phyloP scores from a whole-genome alignment of 2,797 vertebrate genomes.

The Perodicticus potto region DNA sequence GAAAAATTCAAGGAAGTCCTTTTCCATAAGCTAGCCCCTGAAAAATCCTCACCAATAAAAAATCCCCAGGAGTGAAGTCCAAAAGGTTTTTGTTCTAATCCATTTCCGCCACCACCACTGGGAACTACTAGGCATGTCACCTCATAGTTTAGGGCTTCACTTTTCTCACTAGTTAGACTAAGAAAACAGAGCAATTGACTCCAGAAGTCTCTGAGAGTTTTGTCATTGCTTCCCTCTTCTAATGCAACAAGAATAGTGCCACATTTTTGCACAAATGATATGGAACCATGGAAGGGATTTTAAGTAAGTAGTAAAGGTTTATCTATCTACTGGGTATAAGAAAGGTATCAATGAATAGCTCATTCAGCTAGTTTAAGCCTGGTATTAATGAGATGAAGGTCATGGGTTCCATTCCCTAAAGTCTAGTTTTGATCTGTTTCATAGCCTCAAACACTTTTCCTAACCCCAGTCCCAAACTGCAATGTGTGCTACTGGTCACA shows the following conservation, averaged over 20 bases:
- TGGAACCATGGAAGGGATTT: slow-evolving; percentile 40
- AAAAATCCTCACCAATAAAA: background rate
- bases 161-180: slow-evolving; percentile 25
- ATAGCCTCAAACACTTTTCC: slow-evolving; percentile 22
- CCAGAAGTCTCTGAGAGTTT: slow-evolving; percentile 22
- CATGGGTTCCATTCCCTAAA: slow-evolving; percentile 52
- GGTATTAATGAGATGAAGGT: slow-evolving; percentile 60
- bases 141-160: background rate
- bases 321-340: slow-evolving; percentile 6
- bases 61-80: background rate
- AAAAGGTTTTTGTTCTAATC: background rate
- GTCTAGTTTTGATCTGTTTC: slow-evolving; percentile 68
- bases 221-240: background rate
- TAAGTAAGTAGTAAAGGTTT: slow-evolving; percentile 31
- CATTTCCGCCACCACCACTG: background rate
- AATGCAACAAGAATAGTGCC: background rate
- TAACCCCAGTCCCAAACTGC: slow-evolving; percentile 20
- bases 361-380: slow-evolving; percentile 22
- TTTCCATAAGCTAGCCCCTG: background rate
- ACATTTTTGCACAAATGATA: slow-evolving; percentile 53
- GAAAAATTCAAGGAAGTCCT: background rate
- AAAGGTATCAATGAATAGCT: slow-evolving; percentile 31
- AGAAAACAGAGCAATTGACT: slow-evolving; percentile 42
- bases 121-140: slow-evolving; percentile 3
- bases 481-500: slow-evolving; percentile 23